A percentile compares a stretch with the other conserved stretches of the same genome.
Evolutionary conservation across 2,797 vertebrate species (phyloP).

Genomic region (Stomatorhinus walkeri): DNA sequence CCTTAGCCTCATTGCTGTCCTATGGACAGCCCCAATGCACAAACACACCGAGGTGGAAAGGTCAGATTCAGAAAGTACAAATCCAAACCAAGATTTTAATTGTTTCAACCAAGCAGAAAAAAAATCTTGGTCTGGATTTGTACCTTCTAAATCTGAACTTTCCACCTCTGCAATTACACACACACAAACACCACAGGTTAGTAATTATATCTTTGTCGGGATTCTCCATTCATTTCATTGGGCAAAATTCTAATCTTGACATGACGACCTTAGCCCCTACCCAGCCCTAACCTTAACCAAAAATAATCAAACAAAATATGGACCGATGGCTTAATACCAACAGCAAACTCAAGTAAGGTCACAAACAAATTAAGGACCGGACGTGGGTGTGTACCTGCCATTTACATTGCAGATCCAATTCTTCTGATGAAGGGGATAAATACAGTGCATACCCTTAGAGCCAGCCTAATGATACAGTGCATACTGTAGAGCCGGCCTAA

Average conservation of each 20-base stretch:
- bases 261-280: neutral
- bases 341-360: neutral
- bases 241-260: neutral
- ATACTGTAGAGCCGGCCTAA: neutral
- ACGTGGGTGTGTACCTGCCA: neutral
- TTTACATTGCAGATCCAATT: neutral
- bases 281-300: neutral
- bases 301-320: neutral
- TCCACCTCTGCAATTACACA: neutral
- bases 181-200: neutral
- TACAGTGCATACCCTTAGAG: neutral
- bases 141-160: neutral
- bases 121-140: neutral
- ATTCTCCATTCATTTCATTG: neutral
- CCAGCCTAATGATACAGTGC: too few relatives aligned
- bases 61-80: neutral
- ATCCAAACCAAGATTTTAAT: neutral
- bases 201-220: neutral
- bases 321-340: neutral
- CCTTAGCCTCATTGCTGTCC: neutral
- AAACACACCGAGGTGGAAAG: neutral
- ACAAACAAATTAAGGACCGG: neutral
- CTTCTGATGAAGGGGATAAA: neutral
- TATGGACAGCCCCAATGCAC: neutral
- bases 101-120: neutral